Evolutionary conservation across 2,113 vertebrate species (phyloP).

Genomic region (Scalopus aquaticus): DNA sequence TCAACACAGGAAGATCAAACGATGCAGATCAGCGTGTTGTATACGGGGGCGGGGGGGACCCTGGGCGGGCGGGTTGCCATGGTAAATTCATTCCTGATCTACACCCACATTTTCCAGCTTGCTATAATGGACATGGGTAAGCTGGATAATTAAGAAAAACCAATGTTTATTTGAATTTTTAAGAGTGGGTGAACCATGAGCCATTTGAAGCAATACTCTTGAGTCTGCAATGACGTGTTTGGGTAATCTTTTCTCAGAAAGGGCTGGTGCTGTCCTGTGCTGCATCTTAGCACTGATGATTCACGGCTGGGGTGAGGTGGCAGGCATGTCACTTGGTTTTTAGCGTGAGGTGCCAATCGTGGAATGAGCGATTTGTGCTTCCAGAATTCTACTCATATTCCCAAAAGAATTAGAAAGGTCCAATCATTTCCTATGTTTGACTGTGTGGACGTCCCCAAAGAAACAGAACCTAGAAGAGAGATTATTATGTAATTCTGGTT

Average conservation of each 20-base stretch:
- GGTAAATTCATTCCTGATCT: background rate
- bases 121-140: background rate
- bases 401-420: background rate
- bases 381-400: background rate
- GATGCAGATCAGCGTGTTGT: background rate
- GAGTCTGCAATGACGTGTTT: background rate
- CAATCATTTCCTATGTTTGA: background rate
- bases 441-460: background rate
- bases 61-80: no score
- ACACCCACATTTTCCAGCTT: background rate
- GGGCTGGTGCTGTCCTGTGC: background rate
- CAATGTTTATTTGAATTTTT: background rate
- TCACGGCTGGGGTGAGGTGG: background rate
- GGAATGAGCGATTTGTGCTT: no score
- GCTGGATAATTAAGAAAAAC: background rate
- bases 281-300: background rate
- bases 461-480: background rate
- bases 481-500: background rate
- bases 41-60: no score
- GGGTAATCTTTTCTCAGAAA: background rate
- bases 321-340: background rate
- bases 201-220: background rate
- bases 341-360: background rate
- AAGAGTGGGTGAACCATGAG: background rate
- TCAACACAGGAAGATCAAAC: background rate